Conservation (phyloP, 2,888 invertebrate genomes). For the Petrolisthes manimaculis region DNA sequence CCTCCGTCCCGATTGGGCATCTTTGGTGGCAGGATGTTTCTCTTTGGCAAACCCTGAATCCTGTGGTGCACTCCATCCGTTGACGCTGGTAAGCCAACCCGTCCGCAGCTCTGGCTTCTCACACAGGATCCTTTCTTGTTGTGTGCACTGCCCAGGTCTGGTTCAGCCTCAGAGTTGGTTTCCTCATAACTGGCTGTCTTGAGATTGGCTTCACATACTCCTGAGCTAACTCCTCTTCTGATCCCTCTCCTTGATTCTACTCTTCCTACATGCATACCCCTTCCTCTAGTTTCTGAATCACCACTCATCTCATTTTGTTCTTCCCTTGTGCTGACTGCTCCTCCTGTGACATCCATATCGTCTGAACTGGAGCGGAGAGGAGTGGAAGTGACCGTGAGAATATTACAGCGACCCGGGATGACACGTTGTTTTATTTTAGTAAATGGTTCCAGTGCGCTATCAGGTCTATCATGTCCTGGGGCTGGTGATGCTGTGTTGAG, state of each 20-base stretch:
- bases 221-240: neutral
- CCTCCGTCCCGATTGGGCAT: neutral
- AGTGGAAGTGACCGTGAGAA: neutral
- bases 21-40: neutral
- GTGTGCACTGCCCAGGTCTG: no score
- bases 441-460: neutral
- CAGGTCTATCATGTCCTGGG: neutral
- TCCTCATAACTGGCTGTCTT: no score
- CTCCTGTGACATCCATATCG: neutral
- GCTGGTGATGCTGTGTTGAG: neutral
- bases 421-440: neutral
- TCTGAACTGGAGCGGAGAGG: constrained; percentile 2
- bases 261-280: neutral
- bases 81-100: neutral
- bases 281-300: neutral
- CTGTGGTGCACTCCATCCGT: constrained; percentile 5
- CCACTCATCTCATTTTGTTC: neutral
- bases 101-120: neutral
- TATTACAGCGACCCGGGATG: neutral
- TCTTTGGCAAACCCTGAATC: neutral
- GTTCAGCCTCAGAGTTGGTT: no score
- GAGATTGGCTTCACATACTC: no score
- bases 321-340: neutral
- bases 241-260: neutral
- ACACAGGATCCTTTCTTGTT: no score